phyloP scores from a whole-genome alignment of 2,888 invertebrate species.

The Andrena haemorrhoa region DNA sequence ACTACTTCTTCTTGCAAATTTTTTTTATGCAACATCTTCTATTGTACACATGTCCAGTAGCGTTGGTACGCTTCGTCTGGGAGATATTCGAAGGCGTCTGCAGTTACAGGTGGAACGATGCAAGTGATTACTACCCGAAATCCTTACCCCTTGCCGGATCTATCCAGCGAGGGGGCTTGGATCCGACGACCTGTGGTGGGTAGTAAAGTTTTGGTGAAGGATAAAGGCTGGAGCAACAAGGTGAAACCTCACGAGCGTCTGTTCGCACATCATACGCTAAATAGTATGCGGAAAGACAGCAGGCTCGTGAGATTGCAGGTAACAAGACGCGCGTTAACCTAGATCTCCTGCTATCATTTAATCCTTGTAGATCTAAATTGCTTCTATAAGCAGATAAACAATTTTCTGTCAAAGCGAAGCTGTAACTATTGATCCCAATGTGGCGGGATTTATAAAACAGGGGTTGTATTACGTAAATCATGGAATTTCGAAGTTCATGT shows the following conservation, averaged over 20 bases:
- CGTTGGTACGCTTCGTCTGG: too few species aligned
- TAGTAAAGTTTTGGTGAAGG: conserved; percentile 74
- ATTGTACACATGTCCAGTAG: too few species aligned
- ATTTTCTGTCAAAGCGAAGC: too few species aligned
- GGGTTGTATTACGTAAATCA: too few species aligned
- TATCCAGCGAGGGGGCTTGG: conserved; percentile 80
- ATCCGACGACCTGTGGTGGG: conserved; percentile 75
- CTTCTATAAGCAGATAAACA: too few species aligned
- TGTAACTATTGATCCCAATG: too few species aligned
- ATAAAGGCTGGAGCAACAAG: conserved; percentile 77
- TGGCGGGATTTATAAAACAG: too few species aligned
- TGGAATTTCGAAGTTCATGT: too few species aligned
- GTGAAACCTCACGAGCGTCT: conserved; percentile 85
- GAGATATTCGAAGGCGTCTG: neutral
- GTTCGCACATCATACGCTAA: conserved; percentile 88
- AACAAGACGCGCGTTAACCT: conserved; percentile 26
- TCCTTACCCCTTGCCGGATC: conserved; percentile 80
- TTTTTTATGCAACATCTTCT: too few species aligned
- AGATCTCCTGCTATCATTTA: neutral
- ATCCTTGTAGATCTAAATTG: too few species aligned
- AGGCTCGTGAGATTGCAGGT: conserved; percentile 76
- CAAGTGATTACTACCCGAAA: conserved; percentile 73
- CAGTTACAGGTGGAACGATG: conserved; percentile 37
- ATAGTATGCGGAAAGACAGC: conserved; percentile 86
- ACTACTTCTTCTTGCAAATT: neutral